Conservation (phyloP, 64 coral and sea anemone species). For the Montipora capricornis region DNA sequence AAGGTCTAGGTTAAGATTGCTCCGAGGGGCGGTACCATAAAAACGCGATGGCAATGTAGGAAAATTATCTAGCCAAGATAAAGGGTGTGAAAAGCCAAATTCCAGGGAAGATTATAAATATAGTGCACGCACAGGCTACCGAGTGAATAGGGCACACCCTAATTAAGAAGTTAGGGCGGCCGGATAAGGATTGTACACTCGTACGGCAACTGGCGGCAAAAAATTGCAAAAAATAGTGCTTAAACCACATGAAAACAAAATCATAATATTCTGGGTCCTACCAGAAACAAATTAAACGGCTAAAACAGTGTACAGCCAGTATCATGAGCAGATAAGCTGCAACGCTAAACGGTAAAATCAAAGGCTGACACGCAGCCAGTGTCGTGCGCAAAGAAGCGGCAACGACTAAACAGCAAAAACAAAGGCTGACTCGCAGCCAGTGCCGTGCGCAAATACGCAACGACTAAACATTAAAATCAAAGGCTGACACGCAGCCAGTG, state of each 20-base stretch:
- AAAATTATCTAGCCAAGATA: background rate
- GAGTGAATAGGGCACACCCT: background rate
- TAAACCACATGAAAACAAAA: background rate
- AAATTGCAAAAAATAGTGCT: background rate
- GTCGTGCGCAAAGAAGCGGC: background rate
- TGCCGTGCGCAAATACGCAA: background rate
- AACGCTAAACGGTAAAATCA: background rate
- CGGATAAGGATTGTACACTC: background rate
- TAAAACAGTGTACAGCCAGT: background rate
- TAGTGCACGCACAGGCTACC: background rate
- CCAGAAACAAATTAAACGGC: background rate
- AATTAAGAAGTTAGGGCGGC: background rate
- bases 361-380: background rate
- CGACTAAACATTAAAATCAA: background rate
- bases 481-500: background rate
- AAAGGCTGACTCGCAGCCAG: no score
- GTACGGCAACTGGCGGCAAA: background rate
- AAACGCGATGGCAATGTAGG: background rate
- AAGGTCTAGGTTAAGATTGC: background rate
- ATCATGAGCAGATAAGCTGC: background rate
- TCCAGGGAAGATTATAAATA: background rate
- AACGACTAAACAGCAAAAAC: no score
- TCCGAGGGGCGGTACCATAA: background rate
- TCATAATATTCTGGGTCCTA: background rate
- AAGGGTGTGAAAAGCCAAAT: background rate